Conservation (phyloP, 2,888 invertebrate genomes). For the Polydrusus pterygomalis region DNA sequence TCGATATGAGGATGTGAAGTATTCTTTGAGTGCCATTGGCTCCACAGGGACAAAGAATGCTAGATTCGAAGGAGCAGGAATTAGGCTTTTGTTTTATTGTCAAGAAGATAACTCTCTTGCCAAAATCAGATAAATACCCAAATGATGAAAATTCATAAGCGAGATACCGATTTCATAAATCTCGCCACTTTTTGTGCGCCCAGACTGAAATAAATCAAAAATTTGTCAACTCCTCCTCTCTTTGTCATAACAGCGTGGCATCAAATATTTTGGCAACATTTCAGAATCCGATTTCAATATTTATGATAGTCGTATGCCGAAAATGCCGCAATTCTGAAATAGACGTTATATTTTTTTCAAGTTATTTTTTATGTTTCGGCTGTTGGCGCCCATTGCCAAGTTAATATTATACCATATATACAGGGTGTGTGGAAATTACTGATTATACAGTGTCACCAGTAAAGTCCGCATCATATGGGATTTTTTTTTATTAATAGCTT, state of each 20-base stretch:
- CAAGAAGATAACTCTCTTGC: too few relatives aligned
- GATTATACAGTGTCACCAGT: too few relatives aligned
- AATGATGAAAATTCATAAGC: conserved; percentile 7
- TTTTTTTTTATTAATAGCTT: too few relatives aligned
- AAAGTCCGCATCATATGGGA: too few relatives aligned
- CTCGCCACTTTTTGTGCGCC: conserved; percentile 15
- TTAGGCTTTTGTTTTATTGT: too few relatives aligned
- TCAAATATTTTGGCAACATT: conserved; percentile 41
- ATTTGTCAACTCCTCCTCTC: conserved; percentile 34
- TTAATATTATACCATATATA: too few relatives aligned
- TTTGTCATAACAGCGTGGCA: conserved; percentile 31
- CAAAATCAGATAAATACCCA: background rate
- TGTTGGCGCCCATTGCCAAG: background rate
- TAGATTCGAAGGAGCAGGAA: too few relatives aligned
- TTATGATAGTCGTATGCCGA: conserved; percentile 36
- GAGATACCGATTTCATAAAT: conserved; percentile 22
- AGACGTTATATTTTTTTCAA: background rate
- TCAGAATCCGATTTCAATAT: conserved; percentile 27
- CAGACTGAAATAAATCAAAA: conserved; percentile 30
- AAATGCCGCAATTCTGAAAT: conserved; percentile 30
- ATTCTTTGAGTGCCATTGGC: too few relatives aligned
- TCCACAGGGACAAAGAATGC: too few relatives aligned
- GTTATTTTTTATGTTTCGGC: background rate
- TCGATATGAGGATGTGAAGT: too few relatives aligned
- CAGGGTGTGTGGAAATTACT: too few relatives aligned